Evolutionary conservation across 2,113 vertebrate genomes (phyloP).

Genomic region (Rynchops niger): DNA sequence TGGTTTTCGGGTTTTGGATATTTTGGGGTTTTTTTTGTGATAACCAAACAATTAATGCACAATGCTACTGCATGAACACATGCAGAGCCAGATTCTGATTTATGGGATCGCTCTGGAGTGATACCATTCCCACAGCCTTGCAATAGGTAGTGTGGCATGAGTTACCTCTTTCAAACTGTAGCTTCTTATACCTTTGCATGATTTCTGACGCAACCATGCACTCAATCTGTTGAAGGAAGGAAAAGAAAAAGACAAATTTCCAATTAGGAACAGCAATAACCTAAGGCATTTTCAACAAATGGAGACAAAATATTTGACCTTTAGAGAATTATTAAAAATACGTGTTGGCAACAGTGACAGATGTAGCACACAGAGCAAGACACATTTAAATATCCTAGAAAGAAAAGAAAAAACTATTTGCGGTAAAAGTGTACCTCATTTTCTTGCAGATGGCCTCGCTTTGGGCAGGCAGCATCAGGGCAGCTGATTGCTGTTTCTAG

Average conservation of each 20-base stretch:
- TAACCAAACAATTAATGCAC: neutral
- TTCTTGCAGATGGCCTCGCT: conserved; percentile 92
- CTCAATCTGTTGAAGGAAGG: conserved; percentile 83
- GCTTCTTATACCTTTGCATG: conserved; percentile 96
- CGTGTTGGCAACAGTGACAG: neutral
- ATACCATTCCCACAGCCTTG: neutral
- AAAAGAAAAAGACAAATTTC: neutral
- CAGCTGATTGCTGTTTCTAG: conserved; percentile 96
- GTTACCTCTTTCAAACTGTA: conserved; percentile 96
- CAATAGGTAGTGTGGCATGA: neutral
- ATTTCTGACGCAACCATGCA: conserved; percentile 94
- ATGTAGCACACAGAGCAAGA: neutral
- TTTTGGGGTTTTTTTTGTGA: neutral
- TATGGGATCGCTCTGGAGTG: neutral
- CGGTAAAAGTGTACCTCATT: conserved; percentile 82
- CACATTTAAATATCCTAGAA: neutral
- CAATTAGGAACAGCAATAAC: neutral
- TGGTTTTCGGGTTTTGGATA: neutral
- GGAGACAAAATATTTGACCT: neutral
- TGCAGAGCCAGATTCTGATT: neutral
- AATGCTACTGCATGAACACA: neutral
- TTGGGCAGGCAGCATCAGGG: conserved; percentile 95
- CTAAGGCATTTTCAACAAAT: neutral
- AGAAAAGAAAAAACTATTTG: neutral
- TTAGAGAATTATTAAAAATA: neutral